Conservation (phyloP, 2,113 vertebrate species). For the Vanacampus margaritifer region DNA sequence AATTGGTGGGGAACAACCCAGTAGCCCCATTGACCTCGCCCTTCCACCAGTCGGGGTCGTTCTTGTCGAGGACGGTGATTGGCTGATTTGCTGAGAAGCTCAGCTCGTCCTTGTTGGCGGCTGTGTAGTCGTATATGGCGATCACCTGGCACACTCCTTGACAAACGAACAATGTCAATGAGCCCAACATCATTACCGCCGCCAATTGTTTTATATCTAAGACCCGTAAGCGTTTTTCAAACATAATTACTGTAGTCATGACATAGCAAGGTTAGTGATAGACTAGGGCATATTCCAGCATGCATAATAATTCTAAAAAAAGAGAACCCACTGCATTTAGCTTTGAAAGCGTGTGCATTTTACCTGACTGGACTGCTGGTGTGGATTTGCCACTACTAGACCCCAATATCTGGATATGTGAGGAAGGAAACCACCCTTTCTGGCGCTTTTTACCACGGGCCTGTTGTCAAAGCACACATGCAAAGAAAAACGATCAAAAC, state of each 20-base stretch:
- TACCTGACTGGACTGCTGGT: constrained; percentile 82
- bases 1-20: constrained; percentile 93
- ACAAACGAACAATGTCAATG: background rate
- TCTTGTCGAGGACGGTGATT: constrained; percentile 88
- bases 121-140: constrained; percentile 90
- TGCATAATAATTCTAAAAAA: no score
- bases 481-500: constrained; percentile 2
- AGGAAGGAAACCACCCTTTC: constrained; percentile 95
- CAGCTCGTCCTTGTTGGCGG: constrained; percentile 88
- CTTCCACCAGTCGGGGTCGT: constrained; percentile 93
- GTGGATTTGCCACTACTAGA: constrained; percentile 85
- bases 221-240: background rate
- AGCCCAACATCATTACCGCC: background rate
- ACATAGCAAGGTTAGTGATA: background rate
- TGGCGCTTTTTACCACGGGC: constrained; percentile 94
- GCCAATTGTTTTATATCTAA: background rate
- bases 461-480: constrained; percentile 59
- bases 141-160: constrained; percentile 89
- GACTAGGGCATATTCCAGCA: background rate
- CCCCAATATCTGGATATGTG: constrained; percentile 87
- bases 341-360: constrained; percentile 4
- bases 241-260: background rate
- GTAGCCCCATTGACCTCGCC: constrained; percentile 84
- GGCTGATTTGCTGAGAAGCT: constrained; percentile 90
- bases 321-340: background rate